Evolutionary conservation across 2,113 vertebrate genomes (phyloP).

Genomic region (Urocolius indicus): DNA sequence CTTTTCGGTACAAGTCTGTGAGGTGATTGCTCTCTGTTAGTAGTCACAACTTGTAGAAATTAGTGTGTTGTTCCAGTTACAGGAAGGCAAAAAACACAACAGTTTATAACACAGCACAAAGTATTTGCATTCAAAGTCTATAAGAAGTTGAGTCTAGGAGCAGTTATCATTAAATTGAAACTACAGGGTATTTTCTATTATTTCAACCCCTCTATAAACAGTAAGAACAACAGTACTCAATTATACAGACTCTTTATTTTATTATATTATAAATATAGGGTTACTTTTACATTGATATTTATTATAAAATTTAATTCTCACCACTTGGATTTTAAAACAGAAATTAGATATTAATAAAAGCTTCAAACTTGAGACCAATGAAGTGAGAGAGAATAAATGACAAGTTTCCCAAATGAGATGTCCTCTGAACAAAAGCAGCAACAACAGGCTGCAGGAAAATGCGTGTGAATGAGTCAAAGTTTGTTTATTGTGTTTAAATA

Average conservation of each 20-base stretch:
- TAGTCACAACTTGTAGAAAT: slow-evolving; percentile 91
- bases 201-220: background rate
- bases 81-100: slow-evolving; percentile 75
- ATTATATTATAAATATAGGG: background rate
- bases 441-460: background rate
- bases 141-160: background rate
- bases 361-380: background rate
- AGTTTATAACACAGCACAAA: slow-evolving; percentile 71
- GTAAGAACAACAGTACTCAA: background rate
- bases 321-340: background rate
- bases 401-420: background rate
- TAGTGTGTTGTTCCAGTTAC: slow-evolving; percentile 84
- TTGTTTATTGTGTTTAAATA: background rate
- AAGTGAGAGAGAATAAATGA: background rate
- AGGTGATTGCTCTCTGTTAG: slow-evolving; percentile 95
- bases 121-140: slow-evolving; percentile 20
- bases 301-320: background rate
- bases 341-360: background rate
- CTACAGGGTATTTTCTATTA: background rate
- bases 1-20: slow-evolving; percentile 95
- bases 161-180: slow-evolving; percentile 7
- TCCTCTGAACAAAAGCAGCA: background rate
- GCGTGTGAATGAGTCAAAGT: background rate
- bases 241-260: background rate
- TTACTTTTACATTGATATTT: background rate